Conservation (phyloP, 2,888 invertebrate genomes). For the Folsomia candida region DNA sequence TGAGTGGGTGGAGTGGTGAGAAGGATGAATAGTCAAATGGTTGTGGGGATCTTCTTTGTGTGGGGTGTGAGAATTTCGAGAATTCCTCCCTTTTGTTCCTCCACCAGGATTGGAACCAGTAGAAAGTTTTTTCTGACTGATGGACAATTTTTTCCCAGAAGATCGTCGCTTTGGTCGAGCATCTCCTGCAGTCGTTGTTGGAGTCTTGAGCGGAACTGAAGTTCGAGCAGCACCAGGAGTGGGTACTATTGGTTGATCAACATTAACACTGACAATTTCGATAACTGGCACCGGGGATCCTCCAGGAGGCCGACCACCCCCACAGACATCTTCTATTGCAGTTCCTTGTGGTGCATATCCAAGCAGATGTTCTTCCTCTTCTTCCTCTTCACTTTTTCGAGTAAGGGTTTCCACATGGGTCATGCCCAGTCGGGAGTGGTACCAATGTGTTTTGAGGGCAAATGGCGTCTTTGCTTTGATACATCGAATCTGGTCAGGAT, state of each 20-base stretch:
- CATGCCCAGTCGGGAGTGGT: not conserved
- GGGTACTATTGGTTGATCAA: too few species aligned
- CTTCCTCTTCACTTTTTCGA: constrained; percentile 15
- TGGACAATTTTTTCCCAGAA: not conserved
- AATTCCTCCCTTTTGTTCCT: not conserved
- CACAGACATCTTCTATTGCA: not conserved
- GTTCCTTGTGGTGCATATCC: not conserved
- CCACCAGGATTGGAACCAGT: not conserved
- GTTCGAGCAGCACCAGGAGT: too few species aligned
- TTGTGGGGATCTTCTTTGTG: too few species aligned
- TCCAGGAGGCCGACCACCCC: not conserved
- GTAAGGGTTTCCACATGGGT: not conserved
- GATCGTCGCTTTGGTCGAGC: not conserved
- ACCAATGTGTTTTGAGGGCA: constrained; percentile 29
- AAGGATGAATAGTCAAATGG: too few species aligned
- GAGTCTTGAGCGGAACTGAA: not conserved
- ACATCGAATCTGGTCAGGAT: constrained; percentile 12
- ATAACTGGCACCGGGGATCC: too few species aligned
- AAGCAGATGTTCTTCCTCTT: constrained; percentile 12
- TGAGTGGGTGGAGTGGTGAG: too few species aligned
- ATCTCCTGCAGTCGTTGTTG: not conserved
- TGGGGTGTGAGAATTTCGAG: too few species aligned
- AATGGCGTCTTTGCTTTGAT: constrained; percentile 34
- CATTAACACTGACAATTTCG: too few species aligned
- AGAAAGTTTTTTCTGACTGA: not conserved